Percentiles rank a stretch among this genome's conserved stretches.
phyloP scores from a whole-genome alignment of 2,113 vertebrate genomes.

The Poicephalus meyeri region DNA sequence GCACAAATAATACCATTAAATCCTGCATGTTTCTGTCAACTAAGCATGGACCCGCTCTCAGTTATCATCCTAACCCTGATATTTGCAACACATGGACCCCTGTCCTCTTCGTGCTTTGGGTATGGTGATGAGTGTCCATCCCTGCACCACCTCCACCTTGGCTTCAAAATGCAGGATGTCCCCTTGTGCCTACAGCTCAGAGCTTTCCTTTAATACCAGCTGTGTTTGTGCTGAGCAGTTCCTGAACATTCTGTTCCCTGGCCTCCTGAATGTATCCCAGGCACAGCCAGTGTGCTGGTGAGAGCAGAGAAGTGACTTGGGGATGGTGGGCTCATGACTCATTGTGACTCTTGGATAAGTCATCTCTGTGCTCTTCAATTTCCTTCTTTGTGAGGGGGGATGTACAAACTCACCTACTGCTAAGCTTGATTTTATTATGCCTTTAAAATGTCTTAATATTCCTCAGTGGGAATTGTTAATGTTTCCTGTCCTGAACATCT shows the following conservation, averaged over 20 bases:
- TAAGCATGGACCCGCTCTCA: background rate
- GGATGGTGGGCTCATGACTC: background rate
- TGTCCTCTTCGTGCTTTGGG: background rate
- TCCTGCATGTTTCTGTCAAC: rapidly evolving
- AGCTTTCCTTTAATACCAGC: background rate
- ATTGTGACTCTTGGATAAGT: background rate
- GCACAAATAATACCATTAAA: rapidly evolving
- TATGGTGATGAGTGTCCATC: background rate
- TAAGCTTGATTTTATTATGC: background rate
- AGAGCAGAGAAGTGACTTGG: background rate
- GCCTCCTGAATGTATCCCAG: background rate
- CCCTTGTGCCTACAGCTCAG: background rate
- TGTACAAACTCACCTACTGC: background rate
- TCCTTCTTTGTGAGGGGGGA: background rate
- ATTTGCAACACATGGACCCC: rapidly evolving
- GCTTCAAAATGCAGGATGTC: background rate
- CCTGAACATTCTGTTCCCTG: background rate
- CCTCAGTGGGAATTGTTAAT: background rate
- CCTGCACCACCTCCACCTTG: background rate
- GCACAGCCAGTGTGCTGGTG: background rate
- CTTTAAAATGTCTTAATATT: background rate
- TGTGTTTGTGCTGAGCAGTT: background rate
- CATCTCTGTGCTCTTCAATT: background rate
- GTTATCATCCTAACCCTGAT: background rate
- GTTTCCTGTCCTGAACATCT: background rate